Percentiles rank a stretch among this genome's conserved stretches.
phyloP scores from a whole-genome alignment of 2,113 vertebrate species.

The Vanacampus margaritifer region DNA sequence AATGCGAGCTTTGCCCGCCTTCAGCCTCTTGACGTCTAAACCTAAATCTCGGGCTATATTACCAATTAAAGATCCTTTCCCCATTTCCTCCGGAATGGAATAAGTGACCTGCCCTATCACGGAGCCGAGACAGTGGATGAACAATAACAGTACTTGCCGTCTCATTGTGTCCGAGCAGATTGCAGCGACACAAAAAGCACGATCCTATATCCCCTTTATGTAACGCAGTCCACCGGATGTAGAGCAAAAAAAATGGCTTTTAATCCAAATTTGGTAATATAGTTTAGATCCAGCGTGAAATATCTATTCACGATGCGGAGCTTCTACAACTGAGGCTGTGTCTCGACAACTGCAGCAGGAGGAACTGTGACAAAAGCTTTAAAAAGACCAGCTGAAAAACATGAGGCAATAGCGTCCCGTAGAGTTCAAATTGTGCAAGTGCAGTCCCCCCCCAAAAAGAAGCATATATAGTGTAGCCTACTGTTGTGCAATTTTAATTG shows the following conservation, averaged over 20 bases:
- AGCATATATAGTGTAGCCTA: no score
- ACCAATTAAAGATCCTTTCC: slow-evolving; percentile 70
- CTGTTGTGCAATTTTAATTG: not conserved
- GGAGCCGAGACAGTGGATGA: slow-evolving; percentile 18
- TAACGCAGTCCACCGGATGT: no score
- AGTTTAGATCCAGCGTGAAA: accelerated
- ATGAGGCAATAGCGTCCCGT: slow-evolving; percentile 85
- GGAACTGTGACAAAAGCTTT: not conserved
- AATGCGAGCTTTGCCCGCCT: slow-evolving; percentile 63
- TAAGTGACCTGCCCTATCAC: slow-evolving; percentile 57
- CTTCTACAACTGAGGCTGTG: not conserved
- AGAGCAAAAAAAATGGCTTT: not conserved
- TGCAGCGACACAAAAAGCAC: not conserved
- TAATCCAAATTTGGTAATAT: not conserved
- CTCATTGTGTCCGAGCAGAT: slow-evolving; percentile 55
- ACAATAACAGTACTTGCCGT: slow-evolving; percentile 56
- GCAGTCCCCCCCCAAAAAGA: slow-evolving; percentile 28
- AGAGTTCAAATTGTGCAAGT: slow-evolving; percentile 77
- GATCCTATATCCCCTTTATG: not conserved
- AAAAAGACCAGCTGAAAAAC: not conserved
- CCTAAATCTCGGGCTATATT: slow-evolving; percentile 72
- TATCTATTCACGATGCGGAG: accelerated
- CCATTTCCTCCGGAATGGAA: slow-evolving; percentile 71
- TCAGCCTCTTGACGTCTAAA: slow-evolving; percentile 61
- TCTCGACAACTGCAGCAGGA: not conserved